A percentile compares a stretch with the other conserved stretches of the same genome.
Evolutionary conservation across 1,140 invertebrate species (phyloP).

Genomic region (Drosophila fuyamai): DNA sequence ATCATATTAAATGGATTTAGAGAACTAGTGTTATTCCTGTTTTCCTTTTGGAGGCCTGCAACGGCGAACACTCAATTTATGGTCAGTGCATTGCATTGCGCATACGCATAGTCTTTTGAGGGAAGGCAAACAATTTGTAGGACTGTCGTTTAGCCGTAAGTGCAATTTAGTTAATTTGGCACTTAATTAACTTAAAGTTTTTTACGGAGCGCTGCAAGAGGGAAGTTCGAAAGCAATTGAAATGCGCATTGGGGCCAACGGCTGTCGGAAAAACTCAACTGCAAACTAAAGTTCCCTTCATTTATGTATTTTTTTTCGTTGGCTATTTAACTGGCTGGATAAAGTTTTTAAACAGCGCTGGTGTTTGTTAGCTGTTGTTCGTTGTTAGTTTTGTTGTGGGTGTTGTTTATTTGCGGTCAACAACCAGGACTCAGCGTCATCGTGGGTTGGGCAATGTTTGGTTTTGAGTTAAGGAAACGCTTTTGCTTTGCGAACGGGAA

Average conservation of each 20-base stretch:
- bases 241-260: constrained; percentile 71
- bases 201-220: constrained; percentile 20
- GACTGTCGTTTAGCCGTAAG: constrained; percentile 31
- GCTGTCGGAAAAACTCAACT: constrained; percentile 69
- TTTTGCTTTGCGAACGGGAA: constrained; percentile 10
- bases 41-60: not conserved
- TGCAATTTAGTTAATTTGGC: constrained; percentile 79
- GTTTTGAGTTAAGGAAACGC: constrained; percentile 33
- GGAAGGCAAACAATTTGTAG: constrained; percentile 45
- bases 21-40: not conserved
- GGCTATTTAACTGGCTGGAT: constrained; percentile 60
- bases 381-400: constrained; percentile 48
- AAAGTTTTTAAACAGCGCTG: constrained; percentile 69
- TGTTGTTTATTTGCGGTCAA: constrained; percentile 75
- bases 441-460: constrained; percentile 28
- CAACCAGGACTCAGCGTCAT: constrained; percentile 30
- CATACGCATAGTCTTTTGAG: constrained; percentile 33
- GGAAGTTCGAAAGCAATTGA: constrained; percentile 61
- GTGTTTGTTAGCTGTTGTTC: constrained; percentile 70
- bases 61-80: constrained; percentile 42
- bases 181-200: constrained; percentile 72
- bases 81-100: constrained; percentile 47
- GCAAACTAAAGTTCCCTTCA: constrained; percentile 43
- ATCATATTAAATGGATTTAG: constrained; percentile 12
- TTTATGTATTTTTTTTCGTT: constrained; percentile 26